A percentile compares a stretch with the other conserved stretches of the same genome.
Evolutionary conservation across 1,140 invertebrate genomes (phyloP).

Genomic region (Triops longicaudatus): DNA sequence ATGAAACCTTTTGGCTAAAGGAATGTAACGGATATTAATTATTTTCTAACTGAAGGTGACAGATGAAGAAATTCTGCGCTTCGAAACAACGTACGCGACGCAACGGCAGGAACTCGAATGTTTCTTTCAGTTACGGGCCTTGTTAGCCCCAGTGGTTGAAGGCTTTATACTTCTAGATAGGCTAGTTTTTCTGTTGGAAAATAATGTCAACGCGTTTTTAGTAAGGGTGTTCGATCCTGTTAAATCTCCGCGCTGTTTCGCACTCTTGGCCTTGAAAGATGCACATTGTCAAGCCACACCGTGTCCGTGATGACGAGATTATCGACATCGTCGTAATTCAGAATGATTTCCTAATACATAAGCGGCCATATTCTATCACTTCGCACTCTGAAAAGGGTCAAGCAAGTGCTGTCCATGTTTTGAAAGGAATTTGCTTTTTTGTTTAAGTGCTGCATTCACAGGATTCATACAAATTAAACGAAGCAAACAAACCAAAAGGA

Average conservation of each 20-base stretch:
- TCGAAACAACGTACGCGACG: constrained; percentile 42
- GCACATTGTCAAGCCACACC: no score
- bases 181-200: constrained; percentile 64
- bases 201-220: constrained; percentile 52
- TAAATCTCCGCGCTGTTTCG: constrained; percentile 65
- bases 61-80: constrained; percentile 42
- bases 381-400: no score
- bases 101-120: constrained; percentile 54
- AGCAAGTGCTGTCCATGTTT: no score
- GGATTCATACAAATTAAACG: no score
- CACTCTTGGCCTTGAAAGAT: constrained; percentile 51
- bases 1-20: constrained; percentile 29
- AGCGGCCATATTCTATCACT: no score
- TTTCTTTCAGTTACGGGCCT: constrained; percentile 71
- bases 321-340: no score
- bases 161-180: constrained; percentile 74
- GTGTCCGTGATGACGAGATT: no score
- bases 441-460: no score
- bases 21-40: neutral
- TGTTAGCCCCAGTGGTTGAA: constrained; percentile 74
- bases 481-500: no score
- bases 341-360: no score
- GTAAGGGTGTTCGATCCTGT: constrained; percentile 65
- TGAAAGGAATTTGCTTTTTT: no score
- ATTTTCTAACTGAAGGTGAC: constrained; percentile 39